phyloP scores from a whole-genome alignment of 1,140 invertebrate genomes.

The Zaprionus vittiger region DNA sequence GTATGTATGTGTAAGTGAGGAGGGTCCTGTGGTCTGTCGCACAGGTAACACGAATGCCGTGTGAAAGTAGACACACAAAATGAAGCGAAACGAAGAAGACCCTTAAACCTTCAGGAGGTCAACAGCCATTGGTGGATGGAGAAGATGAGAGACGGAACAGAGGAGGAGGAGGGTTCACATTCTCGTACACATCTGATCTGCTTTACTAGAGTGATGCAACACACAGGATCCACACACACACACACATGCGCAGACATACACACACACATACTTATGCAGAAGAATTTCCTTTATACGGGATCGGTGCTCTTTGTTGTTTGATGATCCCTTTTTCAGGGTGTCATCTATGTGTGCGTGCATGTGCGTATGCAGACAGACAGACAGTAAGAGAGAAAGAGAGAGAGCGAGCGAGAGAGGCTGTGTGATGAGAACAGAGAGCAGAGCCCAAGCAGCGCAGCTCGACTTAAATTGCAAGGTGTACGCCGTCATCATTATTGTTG shows the following conservation, averaged over 20 bases:
- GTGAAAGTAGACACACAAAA: slow-evolving; percentile 56
- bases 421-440: slow-evolving; percentile 50
- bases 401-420: slow-evolving; percentile 9
- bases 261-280: slow-evolving; percentile 6
- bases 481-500: slow-evolving; percentile 52
- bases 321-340: slow-evolving; percentile 48
- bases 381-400: slow-evolving; percentile 17
- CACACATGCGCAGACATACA: background rate
- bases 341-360: slow-evolving; percentile 3
- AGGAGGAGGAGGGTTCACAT: slow-evolving; percentile 31
- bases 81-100: slow-evolving; percentile 39
- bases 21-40: slow-evolving; percentile 47
- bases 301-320: slow-evolving; percentile 53
- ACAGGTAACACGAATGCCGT: slow-evolving; percentile 66
- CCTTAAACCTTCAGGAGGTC: slow-evolving; percentile 60
- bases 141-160: slow-evolving; percentile 10
- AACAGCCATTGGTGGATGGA: slow-evolving; percentile 48
- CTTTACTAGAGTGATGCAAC: slow-evolving; percentile 68
- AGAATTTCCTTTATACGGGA: slow-evolving; percentile 75
- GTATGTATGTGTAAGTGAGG: slow-evolving; percentile 20
- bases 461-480: slow-evolving; percentile 82
- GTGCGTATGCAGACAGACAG: slow-evolving; percentile 35
- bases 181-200: slow-evolving; percentile 70
- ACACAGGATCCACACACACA: slow-evolving; percentile 57
- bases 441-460: slow-evolving; percentile 63